Evolutionary conservation across 2,888 invertebrate species (phyloP).

Genomic region (Lepetodrilus schrolli): DNA sequence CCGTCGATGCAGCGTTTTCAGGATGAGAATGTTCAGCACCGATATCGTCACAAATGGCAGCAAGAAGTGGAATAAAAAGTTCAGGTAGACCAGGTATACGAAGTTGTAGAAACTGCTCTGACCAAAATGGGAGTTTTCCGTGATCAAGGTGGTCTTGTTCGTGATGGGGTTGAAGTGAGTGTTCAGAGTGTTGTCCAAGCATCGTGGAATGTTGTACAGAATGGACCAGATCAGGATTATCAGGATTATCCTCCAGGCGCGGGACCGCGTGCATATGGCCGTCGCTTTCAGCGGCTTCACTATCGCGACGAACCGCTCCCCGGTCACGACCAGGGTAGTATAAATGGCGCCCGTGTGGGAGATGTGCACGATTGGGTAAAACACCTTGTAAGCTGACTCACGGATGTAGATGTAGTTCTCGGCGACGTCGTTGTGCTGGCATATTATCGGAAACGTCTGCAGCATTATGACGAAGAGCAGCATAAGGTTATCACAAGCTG

Average conservation of each 20-base stretch:
- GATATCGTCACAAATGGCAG: constrained; percentile 37
- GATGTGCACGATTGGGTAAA: constrained; percentile 35
- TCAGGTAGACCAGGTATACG: constrained; percentile 40
- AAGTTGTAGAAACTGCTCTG: constrained; percentile 36
- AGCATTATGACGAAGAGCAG: constrained; percentile 46
- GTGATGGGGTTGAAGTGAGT: constrained; percentile 2
- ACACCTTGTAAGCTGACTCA: constrained; percentile 34
- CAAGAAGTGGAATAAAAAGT: constrained; percentile 38
- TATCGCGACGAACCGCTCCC: constrained; percentile 39
- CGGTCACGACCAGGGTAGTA: constrained; percentile 37
- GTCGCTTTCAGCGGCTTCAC: constrained; percentile 37
- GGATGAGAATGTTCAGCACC: constrained; percentile 36
- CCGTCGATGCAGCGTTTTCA: constrained; percentile 29
- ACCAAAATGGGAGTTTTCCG: constrained; percentile 32
- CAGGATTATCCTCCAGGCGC: constrained; percentile 37
- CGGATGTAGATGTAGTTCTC: constrained; percentile 33
- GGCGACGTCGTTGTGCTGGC: constrained; percentile 41
- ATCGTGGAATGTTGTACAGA: constrained; percentile 40
- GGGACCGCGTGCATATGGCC: constrained; percentile 37
- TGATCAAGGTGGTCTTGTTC: constrained; percentile 29
- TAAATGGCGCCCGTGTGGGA: constrained; percentile 41
- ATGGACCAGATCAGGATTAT: constrained; percentile 36
- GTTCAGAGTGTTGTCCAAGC: constrained; percentile 31
- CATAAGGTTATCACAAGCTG: constrained; percentile 78
- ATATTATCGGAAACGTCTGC: constrained; percentile 46